Evolutionary conservation across 2,888 invertebrate species (phyloP), one percentile per base, ranked within the genome.

Genomic region (Euzetes globulus): DNA sequence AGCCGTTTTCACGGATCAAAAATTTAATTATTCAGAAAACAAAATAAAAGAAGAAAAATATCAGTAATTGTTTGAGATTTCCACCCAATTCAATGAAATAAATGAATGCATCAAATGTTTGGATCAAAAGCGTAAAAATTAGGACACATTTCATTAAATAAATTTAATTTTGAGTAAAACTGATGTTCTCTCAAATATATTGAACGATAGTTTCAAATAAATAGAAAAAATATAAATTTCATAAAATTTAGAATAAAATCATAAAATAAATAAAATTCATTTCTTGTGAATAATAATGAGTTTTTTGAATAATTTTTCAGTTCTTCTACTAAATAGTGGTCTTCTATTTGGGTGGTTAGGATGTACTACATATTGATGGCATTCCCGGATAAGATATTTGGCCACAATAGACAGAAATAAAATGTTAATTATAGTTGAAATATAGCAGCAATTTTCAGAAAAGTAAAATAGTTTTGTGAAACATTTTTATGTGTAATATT

Each of bases 11-110:
- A 68, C 45, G 68, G 68, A 68, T 68, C 68, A 68, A 22, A 45
- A 45, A 68, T 68, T 45, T 68, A 68, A 68, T 68, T 68, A 68
- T 68, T 68, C 68, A 68, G 22, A 63, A 29, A 63, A 50, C n/a
- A 58, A 58, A 58, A 13, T 25, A 58, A 25, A 58, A 58, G 19
- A 60, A 60, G 27, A 29, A 60, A 22, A 29, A 60, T 60, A 60
- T 60, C 60, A 60, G 60, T 68, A 11, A 68, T 68, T 68, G 68
- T 68, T 68, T 9, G 19, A 55, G 41, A 68, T 68, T 68, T 68
- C 68, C 68, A 68, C 68, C 68, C 68, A 68, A 68, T 68, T 68
- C 11, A 15, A 60, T 33, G 60, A 15, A 41, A 41, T 41, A 41
- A 41, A 41, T 41, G 58, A 33, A 60, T 60, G 29, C 29, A 60